Evolutionary conservation across 2,113 vertebrate genomes (phyloP), one percentile per base, ranked within the genome.

Genomic region (Anarrhichthys ocellatus): DNA sequence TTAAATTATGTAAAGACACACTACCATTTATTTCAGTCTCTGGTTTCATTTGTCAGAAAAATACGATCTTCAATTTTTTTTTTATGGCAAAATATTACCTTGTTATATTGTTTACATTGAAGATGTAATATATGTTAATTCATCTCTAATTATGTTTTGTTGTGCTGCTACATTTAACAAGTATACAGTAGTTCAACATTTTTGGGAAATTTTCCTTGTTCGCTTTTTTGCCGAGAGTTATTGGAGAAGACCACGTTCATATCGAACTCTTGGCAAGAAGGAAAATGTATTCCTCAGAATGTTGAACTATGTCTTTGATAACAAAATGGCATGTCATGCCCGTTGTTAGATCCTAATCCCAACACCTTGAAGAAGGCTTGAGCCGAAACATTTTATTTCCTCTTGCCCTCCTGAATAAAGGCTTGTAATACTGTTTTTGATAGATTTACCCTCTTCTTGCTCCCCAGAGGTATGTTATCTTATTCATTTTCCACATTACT

Each of bases 1-100:
- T 80, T 91, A 70, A 87, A 82, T 80, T 72, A 82, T 75, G 38
- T 84, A 27, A 86, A 80, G 59, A 27, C 67, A 84, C 80, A 83
- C 68, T 86, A 83, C 50, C 14, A 50, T 50, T 61, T 86, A 6
- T 77, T 68, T 52, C 9, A 15, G 24, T 62, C 18, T 70, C 20
- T 15, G 18, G 13, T 76, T 54, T 24, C 24, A 46, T 54, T 63
- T 36, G 2, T 68, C 32, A 56, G 14, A 63, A 58, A 58, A 50
- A 72, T 44, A 8, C 20, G 46, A 59, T 58, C 18, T 24, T 74
- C 6, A 48, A 59, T 15, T 48, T 36, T 73, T 36, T 73, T 64
- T 69, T 3, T 29, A 22, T 58, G 8, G 38, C 17, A 40, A 58
- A 42, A 46, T 34, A 69, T 42, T 29, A 20, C 9, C 34, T n/a